These are phyloP conservation scores for Dolichallabes microphthalmus DNA, from an alignment of 2,113 vertebrate species.

Conservation along the genomic window DNA sequence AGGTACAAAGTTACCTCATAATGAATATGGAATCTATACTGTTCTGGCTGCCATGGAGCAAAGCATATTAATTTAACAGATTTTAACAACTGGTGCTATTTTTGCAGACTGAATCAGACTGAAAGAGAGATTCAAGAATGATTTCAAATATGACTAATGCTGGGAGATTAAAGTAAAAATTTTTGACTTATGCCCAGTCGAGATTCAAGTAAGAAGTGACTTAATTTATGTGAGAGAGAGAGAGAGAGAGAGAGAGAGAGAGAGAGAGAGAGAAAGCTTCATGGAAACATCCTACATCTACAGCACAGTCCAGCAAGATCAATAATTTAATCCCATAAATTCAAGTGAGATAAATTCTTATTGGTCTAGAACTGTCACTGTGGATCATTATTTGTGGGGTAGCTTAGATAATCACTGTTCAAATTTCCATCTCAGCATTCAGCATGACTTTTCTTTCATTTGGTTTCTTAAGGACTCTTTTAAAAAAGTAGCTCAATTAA, in stretches of 20 bases:
- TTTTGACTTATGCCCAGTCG: constrained; percentile 32
- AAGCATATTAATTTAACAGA: constrained; percentile 35
- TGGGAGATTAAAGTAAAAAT: constrained; percentile 42
- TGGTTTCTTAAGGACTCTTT: neutral
- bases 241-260: neutral
- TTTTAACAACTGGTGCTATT: constrained; percentile 30
- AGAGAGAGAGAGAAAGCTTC: neutral
- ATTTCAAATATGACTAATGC: constrained; percentile 30
- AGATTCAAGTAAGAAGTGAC: constrained; percentile 16
- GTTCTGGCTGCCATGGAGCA: constrained; percentile 40
- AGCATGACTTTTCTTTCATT: neutral
- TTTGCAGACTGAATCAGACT: constrained; percentile 31
- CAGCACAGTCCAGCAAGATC: neutral
- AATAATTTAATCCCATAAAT: constrained; percentile 19
- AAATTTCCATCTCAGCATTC: neutral
- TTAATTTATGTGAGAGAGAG: constrained; percentile 21
- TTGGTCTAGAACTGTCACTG: neutral
- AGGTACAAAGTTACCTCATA: constrained; percentile 39
- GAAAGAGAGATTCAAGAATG: constrained; percentile 37
- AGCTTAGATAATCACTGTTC: neutral
- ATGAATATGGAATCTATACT: constrained; percentile 38
- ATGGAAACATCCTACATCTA: neutral
- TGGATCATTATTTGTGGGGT: neutral
- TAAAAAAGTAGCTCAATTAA: neutral
- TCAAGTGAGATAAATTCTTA: constrained; percentile 5